A percentile compares a stretch with the other conserved stretches of the same genome.
These are phyloP conservation scores for Molanna angustata DNA, from an alignment of 2,888 invertebrate genomes.

Conservation along the genomic window DNA sequence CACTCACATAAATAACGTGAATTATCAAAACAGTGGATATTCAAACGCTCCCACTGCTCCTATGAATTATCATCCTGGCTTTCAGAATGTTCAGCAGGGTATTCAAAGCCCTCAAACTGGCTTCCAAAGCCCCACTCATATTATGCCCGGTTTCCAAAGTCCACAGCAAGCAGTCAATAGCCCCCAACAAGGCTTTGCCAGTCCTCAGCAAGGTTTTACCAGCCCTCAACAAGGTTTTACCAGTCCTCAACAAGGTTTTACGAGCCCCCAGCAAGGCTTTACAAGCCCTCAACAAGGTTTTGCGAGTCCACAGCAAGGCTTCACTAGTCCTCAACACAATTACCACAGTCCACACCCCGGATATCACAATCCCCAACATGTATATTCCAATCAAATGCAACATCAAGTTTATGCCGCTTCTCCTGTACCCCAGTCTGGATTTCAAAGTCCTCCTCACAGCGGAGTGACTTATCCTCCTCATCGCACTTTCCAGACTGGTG, in stretches of 20 bases:
- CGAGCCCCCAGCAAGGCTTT: constrained; percentile 26
- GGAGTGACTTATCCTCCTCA: constrained; percentile 44
- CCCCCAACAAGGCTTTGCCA: constrained; percentile 47
- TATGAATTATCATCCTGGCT: constrained; percentile 7
- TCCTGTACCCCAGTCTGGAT: constrained; percentile 32
- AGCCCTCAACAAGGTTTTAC: constrained; percentile 28
- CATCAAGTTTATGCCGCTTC: constrained; percentile 47
- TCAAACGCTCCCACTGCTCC: neutral
- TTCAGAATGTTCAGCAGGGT: constrained; percentile 41
- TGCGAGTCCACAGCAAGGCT: constrained; percentile 43
- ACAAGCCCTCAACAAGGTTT: constrained; percentile 23
- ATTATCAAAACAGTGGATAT: neutral
- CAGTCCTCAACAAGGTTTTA: constrained; percentile 25
- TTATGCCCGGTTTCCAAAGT: constrained; percentile 34
- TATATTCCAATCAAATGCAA: constrained; percentile 20
- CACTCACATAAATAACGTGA: neutral
- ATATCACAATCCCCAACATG: constrained; percentile 40
- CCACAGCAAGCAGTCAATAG: constrained; percentile 40
- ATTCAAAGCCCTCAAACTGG: constrained; percentile 30
- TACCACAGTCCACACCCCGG: constrained; percentile 38
- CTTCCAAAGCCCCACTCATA: constrained; percentile 17
- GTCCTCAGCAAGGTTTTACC: constrained; percentile 41
- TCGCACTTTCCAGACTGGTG: constrained; percentile 48
- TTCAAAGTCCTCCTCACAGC: constrained; percentile 23
- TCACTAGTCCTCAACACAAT: constrained; percentile 47